A percentile compares a stretch with the other conserved stretches of the same genome.
Evolutionary conservation across 2,113 vertebrate species (phyloP).

Genomic region (Copsychus sechellarum): DNA sequence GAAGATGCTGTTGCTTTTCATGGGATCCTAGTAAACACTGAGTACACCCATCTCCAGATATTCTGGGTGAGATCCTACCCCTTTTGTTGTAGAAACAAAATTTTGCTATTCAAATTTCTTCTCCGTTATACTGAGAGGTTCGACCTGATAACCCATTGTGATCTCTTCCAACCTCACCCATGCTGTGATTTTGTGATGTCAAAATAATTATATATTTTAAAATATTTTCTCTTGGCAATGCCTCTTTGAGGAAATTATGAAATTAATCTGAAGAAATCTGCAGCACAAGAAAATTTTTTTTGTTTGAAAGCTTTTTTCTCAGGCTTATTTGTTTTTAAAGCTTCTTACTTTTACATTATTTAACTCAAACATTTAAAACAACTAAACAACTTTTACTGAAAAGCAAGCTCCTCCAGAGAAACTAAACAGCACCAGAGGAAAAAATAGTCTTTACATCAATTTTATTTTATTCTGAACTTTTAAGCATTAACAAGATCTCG

Average conservation of each 20-base stretch:
- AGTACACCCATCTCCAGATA: neutral
- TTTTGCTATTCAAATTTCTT: neutral
- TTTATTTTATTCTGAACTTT: neutral
- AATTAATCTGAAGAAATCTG: neutral
- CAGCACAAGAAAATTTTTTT: neutral
- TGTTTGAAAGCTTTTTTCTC: neutral
- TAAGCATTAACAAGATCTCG: neutral
- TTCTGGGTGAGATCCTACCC: neutral
- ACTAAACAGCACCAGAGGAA: neutral
- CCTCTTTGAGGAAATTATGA: neutral
- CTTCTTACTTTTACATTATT: neutral
- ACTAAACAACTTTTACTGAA: neutral
- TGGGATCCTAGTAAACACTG: neutral
- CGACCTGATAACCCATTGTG: fast-evolving
- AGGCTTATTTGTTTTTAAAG: neutral
- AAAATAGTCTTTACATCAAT: neutral
- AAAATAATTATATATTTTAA: neutral
- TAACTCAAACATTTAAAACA: neutral
- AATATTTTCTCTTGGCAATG: neutral
- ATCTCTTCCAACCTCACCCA: neutral
- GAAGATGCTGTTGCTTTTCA: neutral
- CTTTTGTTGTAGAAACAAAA: neutral
- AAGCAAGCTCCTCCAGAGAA: neutral
- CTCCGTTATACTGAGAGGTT: neutral
- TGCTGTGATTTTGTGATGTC: neutral